A percentile compares a stretch with the other conserved stretches of the same genome.
Conservation (phyloP, 2,797 vertebrate genomes). For the Chromobotia macracanthus region DNA sequence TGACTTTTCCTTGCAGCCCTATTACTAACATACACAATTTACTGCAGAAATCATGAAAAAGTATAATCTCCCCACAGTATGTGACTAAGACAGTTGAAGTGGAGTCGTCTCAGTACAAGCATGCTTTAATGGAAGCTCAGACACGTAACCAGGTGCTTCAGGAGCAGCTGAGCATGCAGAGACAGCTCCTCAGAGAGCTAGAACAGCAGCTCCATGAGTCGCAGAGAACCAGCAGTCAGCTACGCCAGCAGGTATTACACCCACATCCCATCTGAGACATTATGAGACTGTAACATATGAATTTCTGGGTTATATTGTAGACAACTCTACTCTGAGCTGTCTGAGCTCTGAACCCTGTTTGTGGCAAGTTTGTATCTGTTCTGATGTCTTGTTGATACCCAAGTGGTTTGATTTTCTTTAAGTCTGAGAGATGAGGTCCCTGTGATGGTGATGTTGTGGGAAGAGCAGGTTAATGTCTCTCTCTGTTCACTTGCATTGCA, state of each 20-base stretch:
- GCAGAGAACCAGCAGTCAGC: conserved; percentile 82
- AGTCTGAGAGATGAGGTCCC: not conserved
- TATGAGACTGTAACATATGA: not conserved
- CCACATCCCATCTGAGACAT: not conserved
- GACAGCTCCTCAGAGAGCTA: conserved; percentile 86
- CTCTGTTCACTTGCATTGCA: conserved; percentile 65
- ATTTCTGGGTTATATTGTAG: not conserved
- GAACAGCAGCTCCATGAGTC: conserved; percentile 89
- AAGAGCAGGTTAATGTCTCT: conserved; percentile 55
- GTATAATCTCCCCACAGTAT: conserved; percentile 68
- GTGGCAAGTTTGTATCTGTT: not conserved
- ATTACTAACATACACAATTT: too few species aligned
- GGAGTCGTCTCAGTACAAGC: conserved; percentile 82
- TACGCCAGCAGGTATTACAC: conserved; percentile 84
- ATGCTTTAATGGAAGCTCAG: conserved; percentile 82
- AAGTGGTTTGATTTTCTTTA: not conserved
- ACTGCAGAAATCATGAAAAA: too few species aligned
- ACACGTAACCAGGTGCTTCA: conserved; percentile 83
- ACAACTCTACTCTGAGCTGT: too few species aligned
- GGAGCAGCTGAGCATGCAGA: conserved; percentile 88
- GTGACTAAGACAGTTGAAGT: conserved; percentile 85
- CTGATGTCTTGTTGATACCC: not conserved
- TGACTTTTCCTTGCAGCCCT: too few species aligned
- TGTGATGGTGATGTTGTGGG: conserved; percentile 7
- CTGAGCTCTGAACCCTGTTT: not conserved